phyloP scores from a whole-genome alignment of 2,113 vertebrate genomes.

The Brienomyrus longianalis region DNA sequence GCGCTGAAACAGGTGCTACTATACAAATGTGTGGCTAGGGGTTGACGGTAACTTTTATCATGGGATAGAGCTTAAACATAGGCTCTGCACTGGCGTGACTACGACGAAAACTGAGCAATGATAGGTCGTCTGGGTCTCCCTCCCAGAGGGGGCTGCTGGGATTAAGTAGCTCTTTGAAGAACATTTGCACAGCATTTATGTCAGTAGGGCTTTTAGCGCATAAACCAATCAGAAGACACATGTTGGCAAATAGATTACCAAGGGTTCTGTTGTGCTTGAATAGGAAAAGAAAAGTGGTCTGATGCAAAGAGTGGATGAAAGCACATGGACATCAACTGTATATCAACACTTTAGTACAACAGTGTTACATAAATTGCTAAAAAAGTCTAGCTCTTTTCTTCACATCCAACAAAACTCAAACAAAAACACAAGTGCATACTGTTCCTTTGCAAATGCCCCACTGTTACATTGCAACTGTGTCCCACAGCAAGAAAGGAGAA shows the following conservation, averaged over 20 bases:
- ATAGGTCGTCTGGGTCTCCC: neutral
- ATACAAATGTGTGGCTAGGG: conserved; percentile 21
- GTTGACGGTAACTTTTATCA: neutral
- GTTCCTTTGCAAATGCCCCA: neutral
- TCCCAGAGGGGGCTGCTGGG: neutral
- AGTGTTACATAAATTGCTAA: neutral
- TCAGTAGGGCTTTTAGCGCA: neutral
- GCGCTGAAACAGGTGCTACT: conserved; percentile 26
- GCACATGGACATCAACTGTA: neutral
- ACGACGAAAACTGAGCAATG: neutral
- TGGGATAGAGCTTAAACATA: neutral
- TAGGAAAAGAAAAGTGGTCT: neutral
- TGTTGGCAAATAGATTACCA: neutral
- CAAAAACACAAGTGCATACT: neutral
- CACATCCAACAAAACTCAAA: neutral
- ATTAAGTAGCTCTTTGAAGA: neutral
- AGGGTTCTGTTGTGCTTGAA: neutral
- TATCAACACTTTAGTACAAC: neutral
- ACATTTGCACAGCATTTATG: neutral
- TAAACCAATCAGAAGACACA: neutral
- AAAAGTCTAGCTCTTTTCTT: neutral
- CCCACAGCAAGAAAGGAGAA: neutral
- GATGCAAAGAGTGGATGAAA: neutral
- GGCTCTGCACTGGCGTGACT: neutral
- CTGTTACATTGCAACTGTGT: neutral